phyloP scores from a whole-genome alignment of 2,888 invertebrate genomes.

The Germaria angustata region DNA sequence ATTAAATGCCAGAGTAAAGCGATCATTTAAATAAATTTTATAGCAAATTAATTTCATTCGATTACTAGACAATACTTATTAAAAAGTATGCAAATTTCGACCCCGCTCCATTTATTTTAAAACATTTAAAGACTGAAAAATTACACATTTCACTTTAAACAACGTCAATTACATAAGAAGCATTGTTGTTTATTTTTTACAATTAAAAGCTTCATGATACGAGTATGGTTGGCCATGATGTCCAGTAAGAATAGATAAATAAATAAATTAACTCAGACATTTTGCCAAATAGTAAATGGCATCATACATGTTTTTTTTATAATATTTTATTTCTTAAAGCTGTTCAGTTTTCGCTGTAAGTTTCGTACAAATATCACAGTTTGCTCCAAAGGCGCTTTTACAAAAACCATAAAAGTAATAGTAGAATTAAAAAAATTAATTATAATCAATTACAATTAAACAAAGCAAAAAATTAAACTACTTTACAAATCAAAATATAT shows the following conservation, averaged over 20 bases:
- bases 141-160: not conserved
- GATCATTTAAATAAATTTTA: not conserved
- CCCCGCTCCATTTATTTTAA: conserved; percentile 14
- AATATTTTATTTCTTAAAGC: not conserved
- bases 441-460: conserved; percentile 44
- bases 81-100: conserved; percentile 27
- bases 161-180: conserved; percentile 8
- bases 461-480: conserved; percentile 2
- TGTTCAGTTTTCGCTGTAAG: not conserved
- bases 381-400: not conserved
- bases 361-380: not conserved
- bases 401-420: not conserved
- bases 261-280: not conserved
- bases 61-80: conserved; percentile 17
- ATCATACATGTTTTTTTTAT: conserved; percentile 19
- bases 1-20: not conserved
- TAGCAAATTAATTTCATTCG: conserved; percentile 2
- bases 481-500: not conserved
- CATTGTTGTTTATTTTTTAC: not conserved
- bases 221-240: conserved; percentile 41
- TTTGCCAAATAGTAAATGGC: conserved; percentile 34
- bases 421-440: conserved; percentile 14
- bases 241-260: conserved; percentile 14
- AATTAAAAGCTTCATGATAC: not conserved
- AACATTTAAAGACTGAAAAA: not conserved